Percentiles rank a stretch among this genome's conserved stretches.
phyloP scores from a whole-genome alignment of 1,140 invertebrate species.

The Dreissena rostriformis region DNA sequence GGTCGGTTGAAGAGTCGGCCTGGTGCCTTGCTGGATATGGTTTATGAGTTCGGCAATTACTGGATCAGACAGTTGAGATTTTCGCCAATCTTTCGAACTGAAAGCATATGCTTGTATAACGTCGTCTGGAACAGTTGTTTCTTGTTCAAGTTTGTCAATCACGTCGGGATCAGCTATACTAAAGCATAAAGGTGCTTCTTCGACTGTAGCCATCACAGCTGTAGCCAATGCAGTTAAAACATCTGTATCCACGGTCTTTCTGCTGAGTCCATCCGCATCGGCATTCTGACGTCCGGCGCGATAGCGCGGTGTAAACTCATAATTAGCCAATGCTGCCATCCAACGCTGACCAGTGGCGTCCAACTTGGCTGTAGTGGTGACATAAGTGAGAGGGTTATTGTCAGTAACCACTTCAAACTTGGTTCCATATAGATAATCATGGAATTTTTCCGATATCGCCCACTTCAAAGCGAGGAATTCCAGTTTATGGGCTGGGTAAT shows the following conservation, averaged over 20 bases:
- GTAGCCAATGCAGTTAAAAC: conserved; percentile 12
- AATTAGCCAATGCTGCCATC: too few relatives aligned
- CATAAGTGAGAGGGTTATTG: too few relatives aligned
- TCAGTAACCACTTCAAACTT: neutral
- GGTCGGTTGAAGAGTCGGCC: conserved; percentile 1
- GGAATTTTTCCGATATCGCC: conserved; percentile 39
- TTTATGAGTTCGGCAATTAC: conserved; percentile 3
- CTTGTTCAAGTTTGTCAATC: neutral
- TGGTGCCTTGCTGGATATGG: conserved; percentile 11
- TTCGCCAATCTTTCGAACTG: conserved; percentile 38
- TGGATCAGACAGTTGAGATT: conserved; percentile 8
- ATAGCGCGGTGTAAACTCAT: too few relatives aligned
- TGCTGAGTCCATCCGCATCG: neutral
- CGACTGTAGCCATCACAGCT: neutral
- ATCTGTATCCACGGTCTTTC: neutral
- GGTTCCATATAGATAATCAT: conserved; percentile 55
- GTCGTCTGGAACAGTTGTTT: conserved; percentile 15
- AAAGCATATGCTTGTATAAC: neutral
- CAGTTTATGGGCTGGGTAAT: conserved; percentile 54
- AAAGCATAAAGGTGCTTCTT: conserved; percentile 1
- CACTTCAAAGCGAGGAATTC: conserved; percentile 53
- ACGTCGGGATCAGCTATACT: conserved; percentile 4
- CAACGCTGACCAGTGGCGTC: too few relatives aligned
- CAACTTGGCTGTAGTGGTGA: too few relatives aligned
- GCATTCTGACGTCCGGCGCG: too few relatives aligned